These are phyloP conservation scores for Amiota mariae DNA, from an alignment of 2,888 invertebrate species.

Conservation along the genomic window DNA sequence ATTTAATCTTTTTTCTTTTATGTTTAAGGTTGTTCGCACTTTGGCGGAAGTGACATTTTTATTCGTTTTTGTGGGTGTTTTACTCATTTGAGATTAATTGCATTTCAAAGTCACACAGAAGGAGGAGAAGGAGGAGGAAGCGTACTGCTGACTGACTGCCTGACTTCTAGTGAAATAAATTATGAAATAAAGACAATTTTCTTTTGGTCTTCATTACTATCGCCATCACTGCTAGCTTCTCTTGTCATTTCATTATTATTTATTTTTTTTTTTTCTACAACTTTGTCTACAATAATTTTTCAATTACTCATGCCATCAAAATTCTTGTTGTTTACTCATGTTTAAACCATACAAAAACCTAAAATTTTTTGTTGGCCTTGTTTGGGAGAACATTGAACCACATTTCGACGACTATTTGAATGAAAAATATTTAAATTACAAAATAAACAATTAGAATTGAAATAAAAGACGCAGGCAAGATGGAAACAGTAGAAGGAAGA, in stretches of 20 bases:
- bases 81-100: conserved; percentile 20
- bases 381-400: neutral
- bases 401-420: neutral
- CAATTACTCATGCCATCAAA: conserved; percentile 25
- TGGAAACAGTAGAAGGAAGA: neutral
- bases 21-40: neutral
- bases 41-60: conserved; percentile 33
- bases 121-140: neutral
- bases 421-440: conserved; percentile 62
- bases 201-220: neutral
- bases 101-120: neutral
- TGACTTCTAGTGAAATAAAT: neutral
- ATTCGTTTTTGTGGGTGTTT: conserved; percentile 23
- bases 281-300: conserved; percentile 18
- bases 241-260: too few species aligned
- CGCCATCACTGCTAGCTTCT: too few species aligned
- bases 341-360: neutral
- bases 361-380: conserved; percentile 7
- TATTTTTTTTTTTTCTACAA: neutral
- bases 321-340: neutral
- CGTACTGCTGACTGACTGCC: too few species aligned
- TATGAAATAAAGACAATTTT: conserved; percentile 9
- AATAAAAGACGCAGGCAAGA: conserved; percentile 42
- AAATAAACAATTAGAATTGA: conserved; percentile 63
- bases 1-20: neutral